phyloP scores from a whole-genome alignment of 2,113 vertebrate genomes.

The Bothrops jararaca region DNA sequence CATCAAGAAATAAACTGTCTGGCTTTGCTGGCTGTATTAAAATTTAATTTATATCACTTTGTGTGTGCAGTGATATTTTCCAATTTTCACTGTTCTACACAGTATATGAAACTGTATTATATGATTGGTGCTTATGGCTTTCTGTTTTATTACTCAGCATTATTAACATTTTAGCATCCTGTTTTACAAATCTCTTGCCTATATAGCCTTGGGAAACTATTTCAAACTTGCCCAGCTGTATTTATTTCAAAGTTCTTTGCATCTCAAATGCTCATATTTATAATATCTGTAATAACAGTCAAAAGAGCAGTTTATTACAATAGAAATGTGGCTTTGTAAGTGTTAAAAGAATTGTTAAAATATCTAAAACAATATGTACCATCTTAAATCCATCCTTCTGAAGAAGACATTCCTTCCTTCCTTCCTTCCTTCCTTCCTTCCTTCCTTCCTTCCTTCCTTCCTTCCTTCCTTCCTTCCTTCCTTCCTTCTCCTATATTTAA shows the following conservation, averaged over 20 bases:
- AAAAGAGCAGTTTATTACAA: neutral
- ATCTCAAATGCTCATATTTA: neutral
- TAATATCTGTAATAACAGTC: slow-evolving; percentile 11
- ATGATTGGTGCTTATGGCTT: neutral
- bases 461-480: too few species aligned
- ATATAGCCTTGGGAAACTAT: neutral
- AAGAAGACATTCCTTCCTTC: neutral
- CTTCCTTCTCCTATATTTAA: too few species aligned
- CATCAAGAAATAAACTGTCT: neutral
- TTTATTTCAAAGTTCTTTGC: slow-evolving; percentile 12
- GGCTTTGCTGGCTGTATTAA: slow-evolving; percentile 11
- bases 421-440: too few species aligned
- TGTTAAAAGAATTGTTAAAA: neutral
- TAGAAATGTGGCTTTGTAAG: neutral
- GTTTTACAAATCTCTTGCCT: slow-evolving; percentile 19
- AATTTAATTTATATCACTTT: slow-evolving; percentile 9
- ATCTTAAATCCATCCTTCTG: neutral
- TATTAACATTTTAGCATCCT: slow-evolving; percentile 27
- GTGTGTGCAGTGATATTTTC: slow-evolving; percentile 24
- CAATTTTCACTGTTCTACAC: slow-evolving; percentile 1
- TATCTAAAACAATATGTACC: neutral
- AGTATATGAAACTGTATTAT: slow-evolving; percentile 12
- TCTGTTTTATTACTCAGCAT: slow-evolving; percentile 6
- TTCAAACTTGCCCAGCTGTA: slow-evolving; percentile 13
- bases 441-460: too few species aligned